Evolutionary conservation across 2,888 invertebrate genomes (phyloP).

Genomic region (Oxytorus armatus): DNA sequence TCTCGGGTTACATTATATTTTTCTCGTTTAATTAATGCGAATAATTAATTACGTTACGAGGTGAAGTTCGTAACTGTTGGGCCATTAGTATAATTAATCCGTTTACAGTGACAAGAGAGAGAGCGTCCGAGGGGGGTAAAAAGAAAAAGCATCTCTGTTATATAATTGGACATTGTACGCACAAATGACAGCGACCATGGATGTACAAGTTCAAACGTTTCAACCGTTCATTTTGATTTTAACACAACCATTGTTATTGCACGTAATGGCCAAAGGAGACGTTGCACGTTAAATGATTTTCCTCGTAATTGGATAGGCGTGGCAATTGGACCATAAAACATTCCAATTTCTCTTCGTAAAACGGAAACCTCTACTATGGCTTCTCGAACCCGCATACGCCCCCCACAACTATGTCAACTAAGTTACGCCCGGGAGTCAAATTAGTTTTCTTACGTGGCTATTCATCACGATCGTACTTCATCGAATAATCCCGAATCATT

Average conservation of each 20-base stretch:
- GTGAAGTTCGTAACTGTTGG: not conserved
- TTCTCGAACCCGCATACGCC: not conserved
- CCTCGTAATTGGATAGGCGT: conserved; percentile 64
- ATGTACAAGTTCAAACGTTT: conserved; percentile 16
- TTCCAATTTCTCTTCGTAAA: conserved; percentile 57
- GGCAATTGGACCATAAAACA: conserved; percentile 63
- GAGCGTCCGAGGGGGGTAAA: not conserved
- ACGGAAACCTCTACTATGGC: conserved; percentile 16
- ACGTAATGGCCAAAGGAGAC: conserved; percentile 15
- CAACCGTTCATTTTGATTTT: conserved; percentile 38
- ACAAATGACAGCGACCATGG: conserved; percentile 11
- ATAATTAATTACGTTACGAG: conserved; percentile 45
- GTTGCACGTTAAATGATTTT: conserved; percentile 45
- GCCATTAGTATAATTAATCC: conserved; percentile 41
- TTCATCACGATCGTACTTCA: not conserved
- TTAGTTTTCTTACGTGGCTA: conserved; percentile 52
- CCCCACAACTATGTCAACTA: not conserved
- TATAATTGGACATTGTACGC: conserved; percentile 4
- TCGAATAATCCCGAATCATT: conserved; percentile 25
- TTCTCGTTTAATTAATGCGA: not conserved
- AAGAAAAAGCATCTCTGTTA: not conserved
- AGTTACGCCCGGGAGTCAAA: conserved; percentile 10
- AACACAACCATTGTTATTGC: conserved; percentile 19
- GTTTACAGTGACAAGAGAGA: conserved; percentile 6
- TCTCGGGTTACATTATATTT: conserved; percentile 14